Percentiles rank a stretch among this genome's conserved stretches.
Conservation (phyloP, 2,888 invertebrate species). For the Limnephilus marmoratus region DNA sequence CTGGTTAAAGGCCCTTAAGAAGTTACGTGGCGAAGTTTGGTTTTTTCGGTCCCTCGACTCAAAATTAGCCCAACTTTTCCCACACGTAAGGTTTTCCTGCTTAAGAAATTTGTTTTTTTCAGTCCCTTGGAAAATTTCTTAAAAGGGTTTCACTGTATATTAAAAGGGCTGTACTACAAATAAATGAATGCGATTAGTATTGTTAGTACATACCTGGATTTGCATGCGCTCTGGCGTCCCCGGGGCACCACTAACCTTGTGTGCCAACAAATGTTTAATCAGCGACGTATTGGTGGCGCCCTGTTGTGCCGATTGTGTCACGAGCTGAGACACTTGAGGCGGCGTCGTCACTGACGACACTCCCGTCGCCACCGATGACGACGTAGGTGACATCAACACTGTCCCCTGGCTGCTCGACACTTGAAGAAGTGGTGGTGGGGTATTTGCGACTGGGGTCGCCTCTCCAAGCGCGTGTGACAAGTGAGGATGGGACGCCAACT, state of each 20-base stretch:
- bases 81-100: too few species aligned
- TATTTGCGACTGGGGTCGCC: slow-evolving; percentile 70
- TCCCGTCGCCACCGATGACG: neutral
- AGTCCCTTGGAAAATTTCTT: too few species aligned
- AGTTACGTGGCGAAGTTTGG: too few species aligned
- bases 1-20: too few species aligned
- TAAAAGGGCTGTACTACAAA: neutral
- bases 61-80: too few species aligned
- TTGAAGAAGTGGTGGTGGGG: slow-evolving; percentile 67
- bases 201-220: slow-evolving; percentile 68
- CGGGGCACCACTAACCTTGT: slow-evolving; percentile 84
- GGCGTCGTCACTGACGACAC: slow-evolving; percentile 37
- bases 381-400: slow-evolving; percentile 37
- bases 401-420: slow-evolving; percentile 34
- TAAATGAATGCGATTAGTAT: slow-evolving; percentile 58
- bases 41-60: too few species aligned
- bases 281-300: slow-evolving; percentile 85
- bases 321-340: slow-evolving; percentile 58
- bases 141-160: too few species aligned
- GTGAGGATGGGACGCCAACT: slow-evolving; percentile 81
- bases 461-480: slow-evolving; percentile 77
- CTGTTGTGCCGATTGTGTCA: slow-evolving; percentile 68
- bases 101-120: too few species aligned
- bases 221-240: slow-evolving; percentile 68
- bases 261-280: slow-evolving; percentile 95